Evolutionary conservation across 2,888 invertebrate species (phyloP).

Genomic region (Euclidia mi): DNA sequence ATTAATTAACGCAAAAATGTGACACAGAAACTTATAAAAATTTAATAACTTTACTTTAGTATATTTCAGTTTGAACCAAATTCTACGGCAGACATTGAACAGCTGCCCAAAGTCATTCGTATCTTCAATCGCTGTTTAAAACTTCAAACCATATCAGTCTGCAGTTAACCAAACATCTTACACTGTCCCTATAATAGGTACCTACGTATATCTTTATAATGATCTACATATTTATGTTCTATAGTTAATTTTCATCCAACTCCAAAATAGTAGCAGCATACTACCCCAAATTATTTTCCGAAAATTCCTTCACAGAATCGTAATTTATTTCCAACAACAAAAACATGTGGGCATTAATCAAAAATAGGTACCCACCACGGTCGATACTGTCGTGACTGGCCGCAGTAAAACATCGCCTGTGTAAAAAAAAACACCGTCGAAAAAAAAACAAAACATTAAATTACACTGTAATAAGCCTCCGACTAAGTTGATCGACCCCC

Average conservation of each 20-base stretch:
- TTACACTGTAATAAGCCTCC: conserved; percentile 84
- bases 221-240: too few relatives aligned
- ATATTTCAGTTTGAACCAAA: too few relatives aligned
- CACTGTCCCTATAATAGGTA: too few relatives aligned
- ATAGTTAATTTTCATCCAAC: background rate
- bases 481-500: conserved; percentile 83
- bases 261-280: conserved; percentile 13
- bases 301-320: conserved; percentile 39
- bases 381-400: conserved; percentile 87
- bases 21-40: too few relatives aligned
- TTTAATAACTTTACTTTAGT: too few relatives aligned
- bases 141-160: too few relatives aligned
- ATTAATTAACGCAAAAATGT: too few relatives aligned
- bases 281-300: conserved; percentile 29
- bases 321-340: conserved; percentile 28
- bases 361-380: conserved; percentile 68
- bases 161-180: too few relatives aligned
- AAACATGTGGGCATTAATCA: conserved; percentile 63
- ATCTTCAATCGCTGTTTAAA: too few relatives aligned
- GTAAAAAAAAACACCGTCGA: conserved; percentile 76
- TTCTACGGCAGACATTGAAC: too few relatives aligned
- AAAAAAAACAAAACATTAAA: conserved; percentile 85
- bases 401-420: conserved; percentile 81
- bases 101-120: too few relatives aligned
- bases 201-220: too few relatives aligned